Conservation (phyloP, 2,888 invertebrate genomes). For the Pterostichus niger region DNA sequence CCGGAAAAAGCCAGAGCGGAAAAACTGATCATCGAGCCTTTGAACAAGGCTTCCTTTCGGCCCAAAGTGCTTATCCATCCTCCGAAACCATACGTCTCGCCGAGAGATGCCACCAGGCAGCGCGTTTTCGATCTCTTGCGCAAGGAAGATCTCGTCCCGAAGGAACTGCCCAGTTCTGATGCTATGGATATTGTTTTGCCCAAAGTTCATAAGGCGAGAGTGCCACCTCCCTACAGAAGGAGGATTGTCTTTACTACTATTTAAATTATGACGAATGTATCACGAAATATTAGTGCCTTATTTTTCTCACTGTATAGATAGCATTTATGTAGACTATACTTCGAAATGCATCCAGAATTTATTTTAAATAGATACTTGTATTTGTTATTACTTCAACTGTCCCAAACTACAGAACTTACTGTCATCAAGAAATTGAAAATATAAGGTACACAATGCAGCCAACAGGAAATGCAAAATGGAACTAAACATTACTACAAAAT, state of each 20-base stretch:
- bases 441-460: no score
- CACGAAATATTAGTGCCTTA: background rate
- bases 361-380: background rate
- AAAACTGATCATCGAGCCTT: slow-evolving; percentile 78
- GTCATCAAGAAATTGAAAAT: no score
- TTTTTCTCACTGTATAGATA: background rate
- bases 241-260: slow-evolving; percentile 76
- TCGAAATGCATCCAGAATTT: slow-evolving; percentile 40
- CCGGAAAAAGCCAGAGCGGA: slow-evolving; percentile 72
- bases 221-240: slow-evolving; percentile 77
- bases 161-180: slow-evolving; percentile 75
- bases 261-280: slow-evolving; percentile 71
- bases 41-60: slow-evolving; percentile 82
- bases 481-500: no score
- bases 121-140: slow-evolving; percentile 82
- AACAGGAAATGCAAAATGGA: no score
- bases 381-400: background rate
- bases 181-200: slow-evolving; percentile 84
- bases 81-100: slow-evolving; percentile 84
- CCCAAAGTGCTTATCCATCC: slow-evolving; percentile 81
- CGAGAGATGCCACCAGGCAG: slow-evolving; percentile 83
- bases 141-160: slow-evolving; percentile 79
- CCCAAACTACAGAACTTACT: background rate
- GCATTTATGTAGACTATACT: background rate
- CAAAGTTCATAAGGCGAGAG: slow-evolving; percentile 80